phyloP scores from a whole-genome alignment of 1,140 invertebrate species.

The Neodiprion virginianus region DNA sequence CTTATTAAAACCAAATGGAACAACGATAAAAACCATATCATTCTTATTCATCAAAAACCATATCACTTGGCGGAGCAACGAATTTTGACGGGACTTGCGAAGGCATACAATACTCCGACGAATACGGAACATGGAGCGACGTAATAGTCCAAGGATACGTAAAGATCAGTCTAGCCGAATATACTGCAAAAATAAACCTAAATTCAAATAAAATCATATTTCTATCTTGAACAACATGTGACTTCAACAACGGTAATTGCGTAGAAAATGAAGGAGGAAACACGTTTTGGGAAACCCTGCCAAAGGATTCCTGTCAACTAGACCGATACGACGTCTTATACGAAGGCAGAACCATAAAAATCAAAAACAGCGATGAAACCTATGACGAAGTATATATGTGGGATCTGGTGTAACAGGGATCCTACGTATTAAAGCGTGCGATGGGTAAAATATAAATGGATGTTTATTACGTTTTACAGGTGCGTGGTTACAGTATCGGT shows the following conservation, averaged over 20 bases:
- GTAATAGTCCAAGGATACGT: not conserved
- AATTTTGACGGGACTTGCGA: too few species aligned
- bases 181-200: conserved; percentile 13
- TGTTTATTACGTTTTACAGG: too few species aligned
- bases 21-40: too few species aligned
- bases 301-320: conserved; percentile 14
- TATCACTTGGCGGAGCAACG: too few species aligned
- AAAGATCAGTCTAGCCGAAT: not conserved
- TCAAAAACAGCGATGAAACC: not conserved
- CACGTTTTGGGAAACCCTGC: conserved; percentile 28
- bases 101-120: not conserved
- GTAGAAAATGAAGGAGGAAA: conserved; percentile 23
- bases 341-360: conserved; percentile 11
- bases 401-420: too few species aligned
- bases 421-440: too few species aligned
- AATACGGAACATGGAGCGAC: not conserved
- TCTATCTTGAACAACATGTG: conserved; percentile 18
- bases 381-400: conserved; percentile 14
- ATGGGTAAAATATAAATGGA: too few species aligned
- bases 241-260: conserved; percentile 2
- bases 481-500: too few species aligned
- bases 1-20: too few species aligned
- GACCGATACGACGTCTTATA: conserved; percentile 24
- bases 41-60: too few species aligned
- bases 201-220: conserved; percentile 21